Evolutionary conservation across 2,797 vertebrate species (phyloP), one percentile per base, ranked within the genome.

Genomic region (Propithecus perrieri): DNA sequence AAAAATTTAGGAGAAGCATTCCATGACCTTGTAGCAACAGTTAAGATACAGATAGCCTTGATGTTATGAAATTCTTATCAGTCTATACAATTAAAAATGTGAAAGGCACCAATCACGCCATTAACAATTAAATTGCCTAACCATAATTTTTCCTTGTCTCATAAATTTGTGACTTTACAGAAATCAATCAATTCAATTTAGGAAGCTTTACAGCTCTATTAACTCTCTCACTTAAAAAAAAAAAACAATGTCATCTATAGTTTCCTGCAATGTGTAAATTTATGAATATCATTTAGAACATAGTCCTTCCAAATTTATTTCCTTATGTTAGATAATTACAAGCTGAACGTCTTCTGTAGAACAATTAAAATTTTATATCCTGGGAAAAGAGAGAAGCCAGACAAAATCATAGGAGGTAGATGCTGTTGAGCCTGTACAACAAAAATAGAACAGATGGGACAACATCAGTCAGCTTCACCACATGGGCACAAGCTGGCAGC

Each of bases 301-400:
- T 0, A 65, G 35, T 15, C 3, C 43, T 85, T 71, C 57, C 30
- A 72, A 85, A 43, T 43, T 59, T 83, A 46, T 88, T 96, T 86
- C 12, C 4, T 14, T 69, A 6, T 85, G 63, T 67, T 81, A 91
- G 33, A 63, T 41, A 78, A 69, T 78, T 88, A 61, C 9, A 80
- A 74, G 14, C 33, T 92, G 53, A 91, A 96, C 67, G 22, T 71
- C 22, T 46, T 79, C 57, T 72, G 28, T 65, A 84, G 17, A 85
- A 93, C 20, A 91, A 87, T 84, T 76, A 85, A 92, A 92, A 59
- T 75, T 92, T 96, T 15, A 28, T 86, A 43, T 57, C 46, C 48
- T 28, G 2, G 35, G 26, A 91, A 65, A 89, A 95, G 26, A 50
- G 15, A 75, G 53, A 80, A 61, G 57, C 79, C 55, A 95, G 93